Evolutionary conservation across 1,140 invertebrate genomes (phyloP), one percentile per base, ranked within the genome.

Genomic region (Nasonia vitripennis): DNA sequence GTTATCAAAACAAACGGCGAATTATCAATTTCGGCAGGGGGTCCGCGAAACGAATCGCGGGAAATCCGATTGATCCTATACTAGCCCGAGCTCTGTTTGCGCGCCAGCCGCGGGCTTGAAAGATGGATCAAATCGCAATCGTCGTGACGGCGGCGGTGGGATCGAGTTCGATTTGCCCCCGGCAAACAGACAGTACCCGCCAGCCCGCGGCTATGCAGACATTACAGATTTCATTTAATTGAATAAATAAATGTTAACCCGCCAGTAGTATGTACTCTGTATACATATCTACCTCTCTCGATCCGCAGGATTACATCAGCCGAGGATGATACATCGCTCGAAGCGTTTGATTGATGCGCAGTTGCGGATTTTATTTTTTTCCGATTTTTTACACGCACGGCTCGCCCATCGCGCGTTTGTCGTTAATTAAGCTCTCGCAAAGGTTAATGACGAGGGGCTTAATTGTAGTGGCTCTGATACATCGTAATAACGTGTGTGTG

Each of bases 1-100:
- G 37, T 73, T 84, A 74, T 62, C 77, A 84, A 84, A 84, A 84
- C 77, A 79, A 84, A 84, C 77, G 67, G 12, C 75, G 83, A 84
- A 84, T 84, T 84, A 84, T 79, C 83, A 84, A 84, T 79, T 79
- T 79, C 41, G 23, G 17, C 0, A 37, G 9, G 1, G 45, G 20
- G 45, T 1, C 31, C 34, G 41, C 17, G 12, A 55, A 84, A 79
- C 67, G 48, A 73, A 77, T 37, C 2, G 23, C 45, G 23, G 67
- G 48, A 73, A 79, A 78, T 78, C 37, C 82, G 55, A 84, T 78
- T 51, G 45, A 78, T 84, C 75, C 62, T 27, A 27, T 27, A 27
- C 27, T 34, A 27, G 34, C 34, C 27, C 37, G 80, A 31, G 3
- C 34, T 31, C 11, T 79, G 68, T 73, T 84, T 79, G 55, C 34